phyloP scores from a whole-genome alignment of 2,888 invertebrate species.

The Mimachlamys varia region DNA sequence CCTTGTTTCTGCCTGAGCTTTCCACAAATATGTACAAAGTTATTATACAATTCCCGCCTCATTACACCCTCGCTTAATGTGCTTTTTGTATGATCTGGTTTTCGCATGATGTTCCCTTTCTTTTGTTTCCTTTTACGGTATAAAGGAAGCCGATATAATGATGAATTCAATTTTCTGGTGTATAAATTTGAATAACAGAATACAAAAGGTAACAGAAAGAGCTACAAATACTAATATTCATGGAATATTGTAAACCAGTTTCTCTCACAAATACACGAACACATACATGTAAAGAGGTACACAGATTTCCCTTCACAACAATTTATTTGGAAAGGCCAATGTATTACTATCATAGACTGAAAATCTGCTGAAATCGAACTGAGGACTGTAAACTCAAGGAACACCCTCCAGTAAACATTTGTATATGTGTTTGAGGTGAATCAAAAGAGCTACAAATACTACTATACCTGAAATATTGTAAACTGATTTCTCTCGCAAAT shows the following conservation, averaged over 20 bases:
- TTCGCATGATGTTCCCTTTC: conserved; percentile 4
- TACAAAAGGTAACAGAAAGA: neutral
- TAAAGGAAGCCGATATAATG: neutral
- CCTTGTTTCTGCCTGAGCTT: conserved; percentile 11
- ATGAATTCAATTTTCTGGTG: conserved; percentile 17
- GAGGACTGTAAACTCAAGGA: neutral
- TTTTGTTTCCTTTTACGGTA: conserved; percentile 9
- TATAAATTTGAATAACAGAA: neutral
- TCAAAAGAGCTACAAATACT: neutral
- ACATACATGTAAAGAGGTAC: neutral
- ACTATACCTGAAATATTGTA: neutral
- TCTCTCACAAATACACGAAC: neutral
- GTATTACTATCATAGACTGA: no score
- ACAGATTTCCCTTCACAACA: neutral
- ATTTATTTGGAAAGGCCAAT: no score
- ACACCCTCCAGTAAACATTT: neutral
- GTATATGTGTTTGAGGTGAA: no score
- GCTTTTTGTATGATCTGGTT: neutral
- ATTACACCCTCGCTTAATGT: conserved; percentile 24
- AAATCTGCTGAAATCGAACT: neutral
- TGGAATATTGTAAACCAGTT: neutral
- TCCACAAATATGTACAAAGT: conserved; percentile 38
- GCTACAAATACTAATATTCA: neutral
- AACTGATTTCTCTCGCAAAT: neutral
- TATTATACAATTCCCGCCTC: conserved; percentile 44